A percentile compares a stretch with the other conserved stretches of the same genome.
Evolutionary conservation across 2,888 invertebrate genomes (phyloP).

Genomic region (Galerucella calmariensis): DNA sequence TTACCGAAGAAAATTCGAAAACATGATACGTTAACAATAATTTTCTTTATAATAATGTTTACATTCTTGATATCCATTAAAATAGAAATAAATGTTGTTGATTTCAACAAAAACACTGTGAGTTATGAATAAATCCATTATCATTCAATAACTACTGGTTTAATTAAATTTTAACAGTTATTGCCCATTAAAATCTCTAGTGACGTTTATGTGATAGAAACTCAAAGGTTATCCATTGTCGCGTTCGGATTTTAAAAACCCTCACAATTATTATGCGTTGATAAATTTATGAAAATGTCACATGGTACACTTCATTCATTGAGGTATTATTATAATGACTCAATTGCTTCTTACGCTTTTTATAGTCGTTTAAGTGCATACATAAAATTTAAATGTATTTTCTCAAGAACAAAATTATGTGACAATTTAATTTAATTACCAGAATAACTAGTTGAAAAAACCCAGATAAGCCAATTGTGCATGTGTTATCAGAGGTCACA

Average conservation of each 20-base stretch:
- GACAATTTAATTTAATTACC: not conserved
- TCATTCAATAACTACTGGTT: conserved; percentile 43
- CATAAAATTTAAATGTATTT: conserved; percentile 9
- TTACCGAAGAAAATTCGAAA: too few relatives aligned
- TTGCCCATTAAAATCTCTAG: conserved; percentile 33
- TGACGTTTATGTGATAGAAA: conserved; percentile 32
- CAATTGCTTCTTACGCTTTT: conserved; percentile 8
- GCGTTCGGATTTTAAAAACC: conserved; percentile 29
- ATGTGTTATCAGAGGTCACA: too few relatives aligned
- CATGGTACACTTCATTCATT: conserved; percentile 8
- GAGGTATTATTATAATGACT: conserved; percentile 9
- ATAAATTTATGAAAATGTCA: conserved; percentile 28
- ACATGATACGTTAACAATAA: not conserved
- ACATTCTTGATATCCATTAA: conserved; percentile 22
- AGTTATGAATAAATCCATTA: conserved; percentile 42
- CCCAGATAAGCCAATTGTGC: too few relatives aligned
- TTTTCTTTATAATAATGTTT: conserved; percentile 10
- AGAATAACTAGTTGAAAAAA: not conserved
- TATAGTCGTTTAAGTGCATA: conserved; percentile 1
- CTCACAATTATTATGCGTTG: conserved; percentile 21
- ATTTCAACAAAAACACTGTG: conserved; percentile 34
- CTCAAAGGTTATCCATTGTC: conserved; percentile 41
- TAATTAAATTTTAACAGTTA: conserved; percentile 42
- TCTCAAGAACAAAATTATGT: conserved; percentile 2
- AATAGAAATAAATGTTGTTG: conserved; percentile 36